A percentile compares a stretch with the other conserved stretches of the same genome.
phyloP scores from a whole-genome alignment of 2,113 vertebrate species.

The Gallinago jamesoni region DNA sequence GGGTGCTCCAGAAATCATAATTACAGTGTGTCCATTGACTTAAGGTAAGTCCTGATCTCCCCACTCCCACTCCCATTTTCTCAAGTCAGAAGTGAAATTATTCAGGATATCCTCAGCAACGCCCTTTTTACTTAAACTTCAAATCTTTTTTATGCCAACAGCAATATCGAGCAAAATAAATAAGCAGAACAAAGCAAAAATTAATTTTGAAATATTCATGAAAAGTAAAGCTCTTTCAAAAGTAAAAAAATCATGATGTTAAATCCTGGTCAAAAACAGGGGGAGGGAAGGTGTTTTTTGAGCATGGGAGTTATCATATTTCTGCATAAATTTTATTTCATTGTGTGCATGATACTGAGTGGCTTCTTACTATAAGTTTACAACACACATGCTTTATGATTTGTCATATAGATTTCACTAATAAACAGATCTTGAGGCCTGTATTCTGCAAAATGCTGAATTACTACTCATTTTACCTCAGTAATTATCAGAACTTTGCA shows the following conservation, averaged over 20 bases:
- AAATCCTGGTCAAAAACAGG: neutral
- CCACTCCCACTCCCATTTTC: neutral
- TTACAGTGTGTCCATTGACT: neutral
- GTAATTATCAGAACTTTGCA: neutral
- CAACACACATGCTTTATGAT: neutral
- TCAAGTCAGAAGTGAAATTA: neutral
- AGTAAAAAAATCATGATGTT: neutral
- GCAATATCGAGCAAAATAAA: neutral
- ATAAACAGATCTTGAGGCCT: neutral
- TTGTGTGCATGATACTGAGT: neutral
- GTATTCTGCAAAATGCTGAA: neutral
- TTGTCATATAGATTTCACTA: neutral
- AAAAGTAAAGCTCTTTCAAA: neutral
- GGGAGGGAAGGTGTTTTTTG: neutral
- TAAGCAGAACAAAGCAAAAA: neutral
- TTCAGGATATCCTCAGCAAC: neutral
- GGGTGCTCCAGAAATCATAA: neutral
- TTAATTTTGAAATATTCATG: neutral
- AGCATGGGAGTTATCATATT: neutral
- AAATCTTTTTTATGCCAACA: neutral
- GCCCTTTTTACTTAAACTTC: neutral
- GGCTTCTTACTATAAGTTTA: neutral
- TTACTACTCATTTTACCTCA: neutral
- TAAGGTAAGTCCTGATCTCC: neutral
- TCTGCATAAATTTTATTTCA: neutral